phyloP scores from a whole-genome alignment of 2,797 vertebrate species.

The Heteromormyrus szaboi region DNA sequence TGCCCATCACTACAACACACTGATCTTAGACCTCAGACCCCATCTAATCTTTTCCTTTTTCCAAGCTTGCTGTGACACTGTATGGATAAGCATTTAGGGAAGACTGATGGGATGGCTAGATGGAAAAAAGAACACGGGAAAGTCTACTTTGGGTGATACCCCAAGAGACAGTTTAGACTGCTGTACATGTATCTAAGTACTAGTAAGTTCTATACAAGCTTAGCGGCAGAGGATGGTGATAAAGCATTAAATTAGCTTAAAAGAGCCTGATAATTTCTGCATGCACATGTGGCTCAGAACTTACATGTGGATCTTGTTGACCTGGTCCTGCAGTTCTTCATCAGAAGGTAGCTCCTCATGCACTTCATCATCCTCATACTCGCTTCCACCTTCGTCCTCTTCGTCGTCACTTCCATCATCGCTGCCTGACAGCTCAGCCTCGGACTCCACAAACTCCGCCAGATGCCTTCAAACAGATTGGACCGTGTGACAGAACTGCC shows the following conservation, averaged over 20 bases:
- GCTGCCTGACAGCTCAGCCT: slow-evolving; percentile 91
- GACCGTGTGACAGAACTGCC: background rate
- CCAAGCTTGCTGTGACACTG: background rate
- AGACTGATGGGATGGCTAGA: background rate
- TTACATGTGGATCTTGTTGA: slow-evolving; percentile 96
- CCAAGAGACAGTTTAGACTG: background rate
- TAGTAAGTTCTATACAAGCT: background rate
- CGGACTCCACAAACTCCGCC: slow-evolving; percentile 81
- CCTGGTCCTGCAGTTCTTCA: slow-evolving; percentile 80
- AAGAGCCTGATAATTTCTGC: background rate
- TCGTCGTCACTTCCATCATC: slow-evolving; percentile 84
- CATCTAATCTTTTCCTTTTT: background rate
- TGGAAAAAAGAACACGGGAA: background rate
- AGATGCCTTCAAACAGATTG: slow-evolving; percentile 58
- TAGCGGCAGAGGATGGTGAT: background rate
- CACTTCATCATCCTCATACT: slow-evolving; percentile 86
- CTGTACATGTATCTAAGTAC: background rate
- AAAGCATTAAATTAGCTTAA: background rate
- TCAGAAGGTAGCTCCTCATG: slow-evolving; percentile 87
- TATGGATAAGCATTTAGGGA: background rate
- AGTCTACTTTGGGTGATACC: background rate
- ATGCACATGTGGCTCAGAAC: slow-evolving; percentile 39
- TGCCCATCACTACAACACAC: background rate
- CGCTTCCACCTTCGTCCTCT: slow-evolving; percentile 69
- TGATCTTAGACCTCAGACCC: background rate